Conservation (phyloP, 1,140 invertebrate species). For the Augochlora pura region DNA sequence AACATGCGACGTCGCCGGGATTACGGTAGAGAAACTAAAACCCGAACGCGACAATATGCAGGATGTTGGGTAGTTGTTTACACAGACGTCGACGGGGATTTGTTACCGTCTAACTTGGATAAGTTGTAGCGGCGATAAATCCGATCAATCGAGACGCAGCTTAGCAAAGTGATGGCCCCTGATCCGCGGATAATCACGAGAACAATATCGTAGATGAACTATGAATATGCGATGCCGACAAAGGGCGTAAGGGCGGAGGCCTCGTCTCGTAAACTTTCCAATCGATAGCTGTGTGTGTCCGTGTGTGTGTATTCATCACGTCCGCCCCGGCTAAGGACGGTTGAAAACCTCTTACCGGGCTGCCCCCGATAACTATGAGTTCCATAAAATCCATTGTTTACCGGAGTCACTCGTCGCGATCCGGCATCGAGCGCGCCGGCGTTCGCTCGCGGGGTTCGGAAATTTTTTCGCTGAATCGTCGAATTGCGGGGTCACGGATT, state of each 20-base stretch:
- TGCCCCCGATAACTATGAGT: background rate
- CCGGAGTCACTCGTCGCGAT: background rate
- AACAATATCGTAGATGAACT: constrained; percentile 32
- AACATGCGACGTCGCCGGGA: too few relatives aligned
- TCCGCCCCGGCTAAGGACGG: background rate
- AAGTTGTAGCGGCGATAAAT: background rate
- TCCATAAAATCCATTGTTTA: background rate
- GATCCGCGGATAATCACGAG: constrained; percentile 19
- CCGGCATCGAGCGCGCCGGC: too few relatives aligned
- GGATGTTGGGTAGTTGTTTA: background rate
- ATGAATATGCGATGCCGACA: constrained; percentile 28
- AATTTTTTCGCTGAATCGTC: too few relatives aligned
- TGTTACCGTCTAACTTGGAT: background rate
- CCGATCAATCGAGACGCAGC: constrained; percentile 2
- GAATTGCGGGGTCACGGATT: too few relatives aligned
- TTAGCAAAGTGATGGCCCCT: background rate
- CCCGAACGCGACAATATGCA: background rate
- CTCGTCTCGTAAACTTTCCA: constrained; percentile 10
- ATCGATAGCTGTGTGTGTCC: constrained; percentile 7
- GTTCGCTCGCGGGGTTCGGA: too few relatives aligned
- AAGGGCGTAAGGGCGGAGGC: background rate
- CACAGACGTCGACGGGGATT: background rate
- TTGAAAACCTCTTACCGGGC: background rate
- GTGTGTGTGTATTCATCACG: constrained; percentile 12
- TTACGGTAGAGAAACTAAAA: too few relatives aligned